Conservation (phyloP, 2,797 vertebrate genomes). For the Sparus aurata region DNA sequence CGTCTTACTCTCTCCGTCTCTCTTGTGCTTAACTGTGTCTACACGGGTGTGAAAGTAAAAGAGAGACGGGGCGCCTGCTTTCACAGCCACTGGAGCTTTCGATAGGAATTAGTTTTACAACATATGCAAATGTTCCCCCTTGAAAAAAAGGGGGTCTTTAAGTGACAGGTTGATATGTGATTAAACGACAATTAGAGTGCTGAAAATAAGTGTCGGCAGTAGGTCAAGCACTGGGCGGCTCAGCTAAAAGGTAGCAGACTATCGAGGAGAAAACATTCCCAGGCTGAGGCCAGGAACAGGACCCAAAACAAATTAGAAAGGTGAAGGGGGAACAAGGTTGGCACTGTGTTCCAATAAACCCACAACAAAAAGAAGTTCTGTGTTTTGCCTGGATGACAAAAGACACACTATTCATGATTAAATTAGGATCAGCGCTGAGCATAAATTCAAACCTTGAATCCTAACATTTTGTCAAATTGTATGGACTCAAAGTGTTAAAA, state of each 20-base stretch:
- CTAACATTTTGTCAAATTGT: neutral
- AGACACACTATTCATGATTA: constrained; percentile 35
- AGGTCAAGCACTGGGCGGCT: constrained; percentile 85
- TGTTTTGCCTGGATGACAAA: constrained; percentile 61
- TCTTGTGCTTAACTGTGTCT: constrained; percentile 64
- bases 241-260: constrained; percentile 86
- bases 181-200: constrained; percentile 90
- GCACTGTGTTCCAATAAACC: constrained; percentile 78
- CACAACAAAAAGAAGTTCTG: constrained; percentile 71
- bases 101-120: constrained; percentile 89
- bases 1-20: constrained; percentile 8
- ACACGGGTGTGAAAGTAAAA: constrained; percentile 73
- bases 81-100: constrained; percentile 84
- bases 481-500: constrained; percentile 10
- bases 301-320: constrained; percentile 87
- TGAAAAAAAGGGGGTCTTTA: constrained; percentile 86
- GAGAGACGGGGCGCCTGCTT: constrained; percentile 66
- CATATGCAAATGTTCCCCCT: constrained; percentile 88
- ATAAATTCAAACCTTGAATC: neutral
- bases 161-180: constrained; percentile 91
- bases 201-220: constrained; percentile 84
- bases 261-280: constrained; percentile 82
- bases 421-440: neutral
- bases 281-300: constrained; percentile 79
- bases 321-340: constrained; percentile 76